Percentiles rank a stretch among this genome's conserved stretches.
These are phyloP conservation scores for Galaxea fascicularis DNA, from an alignment of 92 coral and sea anemone species.

Conservation along the genomic window DNA sequence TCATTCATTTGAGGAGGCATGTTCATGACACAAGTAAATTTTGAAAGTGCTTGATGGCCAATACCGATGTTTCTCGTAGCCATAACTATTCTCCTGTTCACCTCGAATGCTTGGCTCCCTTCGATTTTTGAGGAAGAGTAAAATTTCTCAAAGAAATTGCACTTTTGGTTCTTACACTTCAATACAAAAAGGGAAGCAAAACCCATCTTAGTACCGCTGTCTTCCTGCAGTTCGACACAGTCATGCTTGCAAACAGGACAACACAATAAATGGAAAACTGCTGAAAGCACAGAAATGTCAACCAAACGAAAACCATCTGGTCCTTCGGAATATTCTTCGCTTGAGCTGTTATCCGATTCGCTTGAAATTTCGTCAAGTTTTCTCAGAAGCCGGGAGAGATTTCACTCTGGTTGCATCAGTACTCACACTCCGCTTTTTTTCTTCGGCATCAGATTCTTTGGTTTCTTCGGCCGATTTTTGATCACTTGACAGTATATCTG, in stretches of 20 bases:
- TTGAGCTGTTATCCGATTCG: constrained; percentile 26
- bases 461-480: constrained; percentile 23
- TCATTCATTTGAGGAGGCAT: constrained; percentile 64
- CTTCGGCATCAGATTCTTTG: constrained; percentile 10
- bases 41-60: constrained; percentile 59
- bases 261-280: constrained; percentile 20
- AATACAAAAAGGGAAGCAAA: constrained; percentile 55
- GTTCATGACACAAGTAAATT: constrained; percentile 53
- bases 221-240: constrained; percentile 47
- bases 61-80: constrained; percentile 51
- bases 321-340: constrained; percentile 44
- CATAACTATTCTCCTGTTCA: constrained; percentile 56
- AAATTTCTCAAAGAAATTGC: constrained; percentile 40
- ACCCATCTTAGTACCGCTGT: constrained; percentile 44
- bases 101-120: constrained; percentile 56
- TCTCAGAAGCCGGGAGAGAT: constrained; percentile 55
- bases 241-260: constrained; percentile 56
- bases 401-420: background rate
- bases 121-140: constrained; percentile 41
- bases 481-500: background rate
- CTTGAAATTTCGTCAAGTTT: constrained; percentile 36
- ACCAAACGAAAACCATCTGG: constrained; percentile 59
- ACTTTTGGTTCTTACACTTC: constrained; percentile 46
- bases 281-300: constrained; percentile 48
- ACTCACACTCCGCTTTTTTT: background rate